Conservation (phyloP, 2,797 vertebrate genomes). For the Anguilla megastoma region DNA sequence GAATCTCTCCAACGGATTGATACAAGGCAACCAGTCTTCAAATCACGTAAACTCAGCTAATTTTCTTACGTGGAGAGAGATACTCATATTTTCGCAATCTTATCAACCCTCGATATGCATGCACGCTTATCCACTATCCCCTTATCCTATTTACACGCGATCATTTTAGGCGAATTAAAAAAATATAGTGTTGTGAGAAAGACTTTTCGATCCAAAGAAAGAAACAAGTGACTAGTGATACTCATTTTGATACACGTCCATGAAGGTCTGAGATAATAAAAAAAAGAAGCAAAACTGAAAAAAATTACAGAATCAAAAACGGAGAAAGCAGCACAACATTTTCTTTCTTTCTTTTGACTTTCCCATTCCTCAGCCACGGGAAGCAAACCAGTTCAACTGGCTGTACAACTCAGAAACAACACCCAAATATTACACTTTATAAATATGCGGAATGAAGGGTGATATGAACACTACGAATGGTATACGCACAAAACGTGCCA, state of each 20-base stretch:
- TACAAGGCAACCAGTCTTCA: slow-evolving; percentile 53
- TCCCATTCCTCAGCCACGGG: slow-evolving; percentile 62
- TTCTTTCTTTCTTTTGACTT: slow-evolving; percentile 56
- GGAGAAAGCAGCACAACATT: background rate
- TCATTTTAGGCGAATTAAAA: slow-evolving; percentile 36
- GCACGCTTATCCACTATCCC: slow-evolving; percentile 40
- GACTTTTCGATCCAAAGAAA: slow-evolving; percentile 15
- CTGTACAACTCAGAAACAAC: slow-evolving; percentile 77
- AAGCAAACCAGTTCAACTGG: slow-evolving; percentile 87
- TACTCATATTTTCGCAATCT: slow-evolving; percentile 43
- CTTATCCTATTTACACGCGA: slow-evolving; percentile 41
- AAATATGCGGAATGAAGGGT: slow-evolving; percentile 50
- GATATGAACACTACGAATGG: slow-evolving; percentile 61
- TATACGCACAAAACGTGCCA: background rate
- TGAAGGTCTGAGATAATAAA: background rate
- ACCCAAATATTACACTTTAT: slow-evolving; percentile 68
- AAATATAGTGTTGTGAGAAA: slow-evolving; percentile 20
- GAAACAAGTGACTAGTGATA: background rate
- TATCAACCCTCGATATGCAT: slow-evolving; percentile 33
- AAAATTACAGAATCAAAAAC: slow-evolving; percentile 31
- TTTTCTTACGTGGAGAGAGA: slow-evolving; percentile 46
- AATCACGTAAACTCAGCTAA: slow-evolving; percentile 48
- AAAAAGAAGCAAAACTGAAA: slow-evolving; percentile 20
- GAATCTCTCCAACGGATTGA: slow-evolving; percentile 53
- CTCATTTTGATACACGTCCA: slow-evolving; percentile 26